Evolutionary conservation across 2,113 vertebrate species (phyloP), one percentile per base, ranked within the genome.

Genomic region (Cyprichromis sp.): DNA sequence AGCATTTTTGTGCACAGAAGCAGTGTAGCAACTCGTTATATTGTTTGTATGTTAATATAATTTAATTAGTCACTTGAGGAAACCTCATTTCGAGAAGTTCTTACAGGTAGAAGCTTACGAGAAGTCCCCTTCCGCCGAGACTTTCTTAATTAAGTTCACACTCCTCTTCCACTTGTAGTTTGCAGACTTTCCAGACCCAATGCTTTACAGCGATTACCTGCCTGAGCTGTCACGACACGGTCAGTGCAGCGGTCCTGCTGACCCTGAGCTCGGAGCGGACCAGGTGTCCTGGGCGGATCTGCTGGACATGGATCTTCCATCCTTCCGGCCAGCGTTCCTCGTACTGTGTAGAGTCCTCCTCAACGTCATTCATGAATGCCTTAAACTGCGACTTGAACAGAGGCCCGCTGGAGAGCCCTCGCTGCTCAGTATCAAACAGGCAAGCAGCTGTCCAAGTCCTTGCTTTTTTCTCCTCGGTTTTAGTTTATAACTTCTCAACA

Each of bases 391-490:
- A 82, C 87, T 99, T 94, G 99, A 99, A 81, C 99, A 99, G 94
- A 96, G 98, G 80, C 99, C 99, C n/a, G 99, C 99, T 29, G 99
- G 99, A 68, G 98, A 99, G 68, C 98, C 99, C 0, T 99, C 99
- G 2, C 97, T 99, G 88, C 94, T 99, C 96, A 99, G 99, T 86
- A 99, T 99, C 95, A 99, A 99, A 94, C 99, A 99, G 99, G 99
- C 98, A 91, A 89, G 88, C 26, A 47, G 71, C 50, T 78, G 4
- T 12, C 29, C 7, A 50, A 63, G 52, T 38, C 17, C 59, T 76
- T 81, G 6, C 10, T 80, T 53, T 85, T 29, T 29, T 13, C 52
- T 19, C 34, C 47, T 21, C 4, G 9, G 50, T 36, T 36, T 36
- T 40, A 16, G 13, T 21, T 45, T 66, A 38, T 38, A 38, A 66